These are phyloP conservation scores for Serripes groenlandicus DNA, from an alignment of 2,888 invertebrate species.

Conservation along the genomic window DNA sequence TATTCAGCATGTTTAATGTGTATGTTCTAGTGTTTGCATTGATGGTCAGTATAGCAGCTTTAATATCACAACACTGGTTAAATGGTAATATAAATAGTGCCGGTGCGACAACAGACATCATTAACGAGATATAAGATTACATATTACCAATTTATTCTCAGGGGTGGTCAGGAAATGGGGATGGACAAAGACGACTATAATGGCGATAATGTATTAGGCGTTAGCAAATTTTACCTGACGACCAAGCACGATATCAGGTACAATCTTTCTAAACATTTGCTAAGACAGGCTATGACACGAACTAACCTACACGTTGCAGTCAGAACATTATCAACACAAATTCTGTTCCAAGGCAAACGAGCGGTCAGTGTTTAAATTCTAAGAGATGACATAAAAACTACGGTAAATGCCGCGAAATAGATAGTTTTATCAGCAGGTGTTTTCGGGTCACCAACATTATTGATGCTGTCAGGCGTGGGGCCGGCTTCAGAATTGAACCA, in stretches of 20 bases:
- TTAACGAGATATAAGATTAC: too few relatives aligned
- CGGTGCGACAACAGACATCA: too few relatives aligned
- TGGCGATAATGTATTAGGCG: neutral
- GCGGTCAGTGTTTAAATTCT: neutral
- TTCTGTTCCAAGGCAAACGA: neutral
- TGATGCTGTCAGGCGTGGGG: slow-evolving; percentile 3
- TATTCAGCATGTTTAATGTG: too few relatives aligned
- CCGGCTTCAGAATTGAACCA: neutral
- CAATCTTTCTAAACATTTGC: neutral
- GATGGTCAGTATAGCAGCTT: too few relatives aligned
- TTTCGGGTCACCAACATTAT: neutral
- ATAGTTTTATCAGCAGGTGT: neutral
- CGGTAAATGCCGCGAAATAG: neutral
- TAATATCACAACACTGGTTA: too few relatives aligned
- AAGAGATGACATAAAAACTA: neutral
- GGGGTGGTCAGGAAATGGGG: neutral
- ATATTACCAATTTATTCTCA: neutral
- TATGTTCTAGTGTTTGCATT: too few relatives aligned
- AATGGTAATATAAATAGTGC: too few relatives aligned
- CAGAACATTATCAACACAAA: neutral
- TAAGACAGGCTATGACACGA: neutral
- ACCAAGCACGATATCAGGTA: neutral
- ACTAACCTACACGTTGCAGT: neutral
- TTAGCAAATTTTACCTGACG: neutral
- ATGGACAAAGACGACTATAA: neutral